A percentile compares a stretch with the other conserved stretches of the same genome.
phyloP scores from a whole-genome alignment of 2,888 invertebrate genomes.

The Nomada ruficornis region DNA sequence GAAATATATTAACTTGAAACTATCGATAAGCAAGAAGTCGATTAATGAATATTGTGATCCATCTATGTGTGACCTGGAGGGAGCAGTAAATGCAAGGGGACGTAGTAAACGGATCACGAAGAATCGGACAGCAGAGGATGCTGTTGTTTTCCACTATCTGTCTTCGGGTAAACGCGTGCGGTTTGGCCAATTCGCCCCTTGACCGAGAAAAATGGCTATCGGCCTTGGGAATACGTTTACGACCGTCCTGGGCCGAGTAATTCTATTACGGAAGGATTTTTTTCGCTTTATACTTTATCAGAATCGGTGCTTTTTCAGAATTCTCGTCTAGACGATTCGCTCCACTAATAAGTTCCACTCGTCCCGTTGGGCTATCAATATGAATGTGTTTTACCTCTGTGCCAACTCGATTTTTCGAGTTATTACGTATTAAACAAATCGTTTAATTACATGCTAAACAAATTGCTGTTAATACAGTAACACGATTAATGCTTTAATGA shows the following conservation, averaged over 20 bases:
- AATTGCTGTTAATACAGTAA: too few relatives aligned
- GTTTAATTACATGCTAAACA: too few relatives aligned
- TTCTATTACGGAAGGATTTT: conserved; percentile 83
- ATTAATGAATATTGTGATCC: neutral
- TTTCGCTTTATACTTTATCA: conserved; percentile 81
- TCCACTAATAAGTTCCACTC: conserved; percentile 76
- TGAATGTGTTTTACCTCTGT: conserved; percentile 30
- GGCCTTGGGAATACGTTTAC: conserved; percentile 84
- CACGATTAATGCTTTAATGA: too few relatives aligned
- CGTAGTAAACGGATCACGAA: conserved; percentile 37
- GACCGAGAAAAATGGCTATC: conserved; percentile 84
- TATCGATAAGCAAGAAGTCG: too few relatives aligned
- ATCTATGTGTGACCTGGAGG: too few relatives aligned
- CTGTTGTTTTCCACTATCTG: conserved; percentile 79
- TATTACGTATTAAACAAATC: neutral
- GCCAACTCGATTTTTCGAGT: neutral
- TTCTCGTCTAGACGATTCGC: conserved; percentile 73
- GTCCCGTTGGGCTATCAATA: conserved; percentile 66
- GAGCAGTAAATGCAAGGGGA: conserved; percentile 28
- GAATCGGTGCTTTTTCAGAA: conserved; percentile 62
- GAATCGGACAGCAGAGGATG: conserved; percentile 57
- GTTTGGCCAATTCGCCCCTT: conserved; percentile 83
- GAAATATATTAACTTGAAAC: too few relatives aligned
- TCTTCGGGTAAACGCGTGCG: conserved; percentile 82
- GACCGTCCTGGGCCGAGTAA: conserved; percentile 83